Percentiles rank a stretch among this genome's conserved stretches.
These are phyloP conservation scores for Lepidurus couesii DNA, from an alignment of 1,140 invertebrate species.

Conservation along the genomic window DNA sequence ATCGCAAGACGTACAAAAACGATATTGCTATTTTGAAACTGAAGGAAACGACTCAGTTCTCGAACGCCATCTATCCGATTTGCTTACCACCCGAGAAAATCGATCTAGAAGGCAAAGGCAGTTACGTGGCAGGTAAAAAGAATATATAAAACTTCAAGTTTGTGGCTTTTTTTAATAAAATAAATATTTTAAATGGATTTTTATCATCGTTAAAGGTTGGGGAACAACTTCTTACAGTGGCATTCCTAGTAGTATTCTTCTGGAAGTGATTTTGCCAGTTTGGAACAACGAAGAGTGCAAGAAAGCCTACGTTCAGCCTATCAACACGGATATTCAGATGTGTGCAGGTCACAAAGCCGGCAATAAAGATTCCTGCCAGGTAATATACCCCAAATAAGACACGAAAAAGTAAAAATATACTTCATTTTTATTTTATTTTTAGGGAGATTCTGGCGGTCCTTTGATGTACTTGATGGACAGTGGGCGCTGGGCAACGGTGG, in stretches of 20 bases:
- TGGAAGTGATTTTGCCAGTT: constrained; percentile 56
- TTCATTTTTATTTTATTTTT: constrained; percentile 37
- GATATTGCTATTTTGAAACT: constrained; percentile 43
- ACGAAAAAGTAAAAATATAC: background rate
- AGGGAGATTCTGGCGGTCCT: constrained; percentile 81
- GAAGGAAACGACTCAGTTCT: constrained; percentile 37
- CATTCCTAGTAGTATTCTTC: constrained; percentile 50
- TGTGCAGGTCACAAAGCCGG: constrained; percentile 44
- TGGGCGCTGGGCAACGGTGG: constrained; percentile 66
- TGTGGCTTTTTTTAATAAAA: background rate
- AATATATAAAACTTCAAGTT: too few relatives aligned
- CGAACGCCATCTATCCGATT: constrained; percentile 38
- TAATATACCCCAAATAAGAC: constrained; percentile 35
- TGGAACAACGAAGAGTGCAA: constrained; percentile 50
- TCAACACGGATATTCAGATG: constrained; percentile 39
- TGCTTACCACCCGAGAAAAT: constrained; percentile 45
- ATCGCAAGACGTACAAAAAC: constrained; percentile 41
- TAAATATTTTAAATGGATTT: background rate
- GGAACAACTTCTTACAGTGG: constrained; percentile 54
- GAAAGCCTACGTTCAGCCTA: constrained; percentile 35
- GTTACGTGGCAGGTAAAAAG: constrained; percentile 35
- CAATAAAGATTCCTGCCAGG: constrained; percentile 45
- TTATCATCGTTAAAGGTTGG: constrained; percentile 52
- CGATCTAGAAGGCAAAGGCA: constrained; percentile 34
- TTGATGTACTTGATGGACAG: constrained; percentile 61